These are phyloP conservation scores for Phenganax subtilis DNA, from an alignment of 92 coral and sea anemone species.

Conservation along the genomic window DNA sequence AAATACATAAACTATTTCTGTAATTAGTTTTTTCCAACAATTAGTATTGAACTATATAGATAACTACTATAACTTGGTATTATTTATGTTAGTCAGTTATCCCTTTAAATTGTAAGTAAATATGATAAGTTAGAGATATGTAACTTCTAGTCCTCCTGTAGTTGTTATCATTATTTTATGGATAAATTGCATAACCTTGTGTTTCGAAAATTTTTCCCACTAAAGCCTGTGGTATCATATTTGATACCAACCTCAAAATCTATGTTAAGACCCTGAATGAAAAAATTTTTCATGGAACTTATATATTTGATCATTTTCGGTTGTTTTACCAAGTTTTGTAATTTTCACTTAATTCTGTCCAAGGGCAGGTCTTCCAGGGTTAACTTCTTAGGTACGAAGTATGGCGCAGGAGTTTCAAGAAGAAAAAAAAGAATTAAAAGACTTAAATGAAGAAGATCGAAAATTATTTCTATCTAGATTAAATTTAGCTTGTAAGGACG, in stretches of 20 bases:
- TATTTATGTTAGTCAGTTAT: background rate
- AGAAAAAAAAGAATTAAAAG: too few relatives aligned
- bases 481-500: too few relatives aligned
- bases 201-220: background rate
- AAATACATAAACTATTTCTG: too few relatives aligned
- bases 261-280: background rate
- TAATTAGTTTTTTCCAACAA: background rate
- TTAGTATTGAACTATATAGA: background rate
- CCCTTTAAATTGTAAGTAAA: background rate
- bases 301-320: background rate
- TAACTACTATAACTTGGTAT: background rate
- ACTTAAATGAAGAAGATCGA: too few relatives aligned
- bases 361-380: background rate
- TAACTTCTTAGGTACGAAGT: too few relatives aligned
- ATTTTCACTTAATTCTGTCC: background rate
- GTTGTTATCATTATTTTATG: background rate
- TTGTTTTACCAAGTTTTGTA: background rate
- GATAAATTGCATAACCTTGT: background rate
- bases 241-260: constrained; percentile 3
- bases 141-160: background rate
- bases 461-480: too few relatives aligned
- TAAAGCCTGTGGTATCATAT: constrained; percentile 5
- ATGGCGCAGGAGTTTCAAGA: too few relatives aligned
- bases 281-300: background rate
- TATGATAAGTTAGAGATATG: background rate